These are phyloP conservation scores for Agapostemon virescens DNA, from an alignment of 2,888 invertebrate genomes.

Conservation along the genomic window DNA sequence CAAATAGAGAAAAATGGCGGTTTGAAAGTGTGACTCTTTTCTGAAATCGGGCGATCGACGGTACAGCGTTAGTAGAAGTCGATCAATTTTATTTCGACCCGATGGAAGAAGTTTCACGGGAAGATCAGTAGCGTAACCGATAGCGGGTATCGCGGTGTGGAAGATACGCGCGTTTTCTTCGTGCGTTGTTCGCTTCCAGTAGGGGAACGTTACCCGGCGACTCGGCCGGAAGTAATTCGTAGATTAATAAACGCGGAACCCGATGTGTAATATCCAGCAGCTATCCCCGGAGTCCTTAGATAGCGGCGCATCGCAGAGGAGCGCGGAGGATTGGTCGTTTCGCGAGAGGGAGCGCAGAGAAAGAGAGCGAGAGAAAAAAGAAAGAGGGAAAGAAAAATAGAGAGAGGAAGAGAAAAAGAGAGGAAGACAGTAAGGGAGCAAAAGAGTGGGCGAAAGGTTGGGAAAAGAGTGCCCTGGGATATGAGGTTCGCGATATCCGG, in stretches of 20 bases:
- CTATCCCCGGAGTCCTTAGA: slow-evolving; percentile 58
- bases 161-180: neutral
- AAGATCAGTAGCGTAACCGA: neutral
- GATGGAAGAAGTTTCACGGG: too few species aligned
- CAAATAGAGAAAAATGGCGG: too few species aligned
- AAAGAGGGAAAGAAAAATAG: slow-evolving; percentile 25
- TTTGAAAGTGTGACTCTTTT: too few species aligned
- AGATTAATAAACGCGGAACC: slow-evolving; percentile 54
- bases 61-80: too few species aligned
- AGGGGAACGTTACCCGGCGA: neutral
- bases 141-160: neutral
- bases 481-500: slow-evolving; percentile 64
- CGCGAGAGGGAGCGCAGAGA: slow-evolving; percentile 49
- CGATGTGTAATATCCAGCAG: slow-evolving; percentile 56
- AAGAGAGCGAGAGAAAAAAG: slow-evolving; percentile 30
- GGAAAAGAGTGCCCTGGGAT: slow-evolving; percentile 64
- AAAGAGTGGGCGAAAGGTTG: slow-evolving; percentile 30
- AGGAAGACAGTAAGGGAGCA: neutral
- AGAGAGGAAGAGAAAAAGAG: neutral
- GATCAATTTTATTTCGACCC: too few species aligned
- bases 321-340: slow-evolving; percentile 56
- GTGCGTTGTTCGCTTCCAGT: neutral
- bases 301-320: slow-evolving; percentile 34
- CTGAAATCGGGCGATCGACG: too few species aligned
- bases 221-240: slow-evolving; percentile 25